phyloP scores from a whole-genome alignment of 2,888 invertebrate genomes.

The Gortyna flavago region DNA sequence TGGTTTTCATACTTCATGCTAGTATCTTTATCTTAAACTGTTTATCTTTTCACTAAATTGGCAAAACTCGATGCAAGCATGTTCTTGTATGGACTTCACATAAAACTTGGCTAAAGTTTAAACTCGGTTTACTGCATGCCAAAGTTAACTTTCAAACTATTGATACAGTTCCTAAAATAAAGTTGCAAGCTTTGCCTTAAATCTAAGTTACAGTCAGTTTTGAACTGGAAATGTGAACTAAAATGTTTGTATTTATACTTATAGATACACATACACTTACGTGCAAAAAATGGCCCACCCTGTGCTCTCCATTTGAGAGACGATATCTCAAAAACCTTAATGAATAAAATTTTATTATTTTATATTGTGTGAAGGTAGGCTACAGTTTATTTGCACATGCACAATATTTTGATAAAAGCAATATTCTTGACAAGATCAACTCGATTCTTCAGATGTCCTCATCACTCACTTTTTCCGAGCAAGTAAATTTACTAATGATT shows the following conservation, averaged over 20 bases:
- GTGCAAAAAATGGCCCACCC: background rate
- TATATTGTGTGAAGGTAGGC: too few relatives aligned
- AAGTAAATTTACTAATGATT: background rate
- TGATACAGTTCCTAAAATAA: conserved; percentile 3
- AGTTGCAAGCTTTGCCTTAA: background rate
- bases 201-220: background rate
- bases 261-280: background rate
- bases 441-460: too few relatives aligned
- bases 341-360: background rate
- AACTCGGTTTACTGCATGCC: background rate
- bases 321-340: background rate
- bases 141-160: conserved; percentile 1
- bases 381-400: background rate
- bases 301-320: background rate
- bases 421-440: too few relatives aligned
- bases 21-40: too few relatives aligned
- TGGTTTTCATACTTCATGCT: background rate
- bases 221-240: background rate
- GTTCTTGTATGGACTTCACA: background rate
- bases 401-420: background rate
- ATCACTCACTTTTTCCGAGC: background rate
- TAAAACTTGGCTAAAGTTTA: background rate
- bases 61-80: background rate
- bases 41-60: background rate
- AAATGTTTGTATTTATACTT: background rate